Evolutionary conservation across 53 echinoderm and acorn worm species (phyloP).

Genomic region (Henricia sp.): DNA sequence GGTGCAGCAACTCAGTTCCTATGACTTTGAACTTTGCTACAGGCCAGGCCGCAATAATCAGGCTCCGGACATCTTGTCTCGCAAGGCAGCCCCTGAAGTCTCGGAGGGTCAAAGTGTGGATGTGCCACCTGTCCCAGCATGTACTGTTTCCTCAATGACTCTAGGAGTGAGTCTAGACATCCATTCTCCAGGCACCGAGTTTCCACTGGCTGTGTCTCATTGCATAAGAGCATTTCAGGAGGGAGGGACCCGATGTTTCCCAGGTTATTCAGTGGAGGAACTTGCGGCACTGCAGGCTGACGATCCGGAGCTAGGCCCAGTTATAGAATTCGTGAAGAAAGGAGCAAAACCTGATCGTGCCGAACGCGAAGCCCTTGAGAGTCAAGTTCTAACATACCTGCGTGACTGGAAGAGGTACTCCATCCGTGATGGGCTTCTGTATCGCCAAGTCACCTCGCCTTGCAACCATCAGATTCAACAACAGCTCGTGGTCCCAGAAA

Average conservation of each 20-base stretch:
- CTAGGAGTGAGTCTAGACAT: not conserved
- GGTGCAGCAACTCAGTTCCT: conserved; percentile 52
- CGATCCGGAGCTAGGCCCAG: not conserved
- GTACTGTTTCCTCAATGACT: not conserved
- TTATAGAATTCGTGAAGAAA: conserved; percentile 10
- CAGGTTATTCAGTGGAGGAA: not conserved
- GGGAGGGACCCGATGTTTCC: conserved; percentile 1
- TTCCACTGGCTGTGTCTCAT: not conserved
- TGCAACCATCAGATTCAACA: not conserved
- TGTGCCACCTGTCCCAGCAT: not conserved
- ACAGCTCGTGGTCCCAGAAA: conserved; percentile 47
- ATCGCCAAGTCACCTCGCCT: not conserved
- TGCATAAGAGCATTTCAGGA: conserved; percentile 3
- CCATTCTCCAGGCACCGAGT: not conserved
- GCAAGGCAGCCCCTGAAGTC: not conserved
- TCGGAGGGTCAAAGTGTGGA: not conserved
- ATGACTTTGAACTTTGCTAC: conserved; percentile 15
- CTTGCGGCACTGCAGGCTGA: not conserved
- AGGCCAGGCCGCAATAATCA: conserved; percentile 18
- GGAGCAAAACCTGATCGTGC: conserved; percentile 2
- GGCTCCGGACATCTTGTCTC: conserved; percentile 37
- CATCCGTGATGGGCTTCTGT: not conserved
- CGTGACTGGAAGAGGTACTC: conserved; percentile 18
- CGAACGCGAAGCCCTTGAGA: not conserved
- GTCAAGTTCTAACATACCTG: not conserved